Evolutionary conservation across 2,888 invertebrate genomes (phyloP), one percentile per base, ranked within the genome.

Genomic region (Spilarctia lutea): DNA sequence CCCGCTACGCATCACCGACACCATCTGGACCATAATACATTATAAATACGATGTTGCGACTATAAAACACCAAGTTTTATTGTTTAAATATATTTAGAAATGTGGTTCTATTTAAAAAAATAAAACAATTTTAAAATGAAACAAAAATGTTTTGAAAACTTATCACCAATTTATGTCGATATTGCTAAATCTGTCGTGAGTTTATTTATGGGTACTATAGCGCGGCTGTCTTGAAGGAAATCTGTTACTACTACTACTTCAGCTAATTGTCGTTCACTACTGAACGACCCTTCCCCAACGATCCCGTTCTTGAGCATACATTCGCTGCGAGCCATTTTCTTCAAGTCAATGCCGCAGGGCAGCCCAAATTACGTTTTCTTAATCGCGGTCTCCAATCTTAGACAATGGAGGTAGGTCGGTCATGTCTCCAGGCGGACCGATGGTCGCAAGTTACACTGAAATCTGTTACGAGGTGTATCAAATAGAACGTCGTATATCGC

Each of bases 21-120:
- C 52, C 77, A 77, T 79, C 77, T 83, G 80, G 80, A 74, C 74
- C 80, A 78, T 76, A 73, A 68, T 71, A 76, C 73, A 76, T 75
- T 72, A 74, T 71, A 77, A 75, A 78, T 75, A 72, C 72, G 79
- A 75, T 66, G 76, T 78, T 76, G 75, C 68, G 60, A 67, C 66
- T 68, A 76, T 42, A 68, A 75, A 68, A 74, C 65, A 74, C 35
- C 65, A 72, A 73, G 66, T 72, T 71, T 60, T 30, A 60, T 63
- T 63, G 24, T 65, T 71, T 65, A 65, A 65, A 65, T 63, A 63
- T 30, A 63, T 63, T 60, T 27, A 60, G 56, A 27, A 27, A 60
- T 60, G 56, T 27, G 30, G 60, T 30, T 27, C 27, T 27, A 27
- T 27, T 60, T 13, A 3, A 30, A 27, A 27, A 13, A n/a, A n/a